phyloP scores from a whole-genome alignment of 2,113 vertebrate species.

The Pseudopodoces humilis region DNA sequence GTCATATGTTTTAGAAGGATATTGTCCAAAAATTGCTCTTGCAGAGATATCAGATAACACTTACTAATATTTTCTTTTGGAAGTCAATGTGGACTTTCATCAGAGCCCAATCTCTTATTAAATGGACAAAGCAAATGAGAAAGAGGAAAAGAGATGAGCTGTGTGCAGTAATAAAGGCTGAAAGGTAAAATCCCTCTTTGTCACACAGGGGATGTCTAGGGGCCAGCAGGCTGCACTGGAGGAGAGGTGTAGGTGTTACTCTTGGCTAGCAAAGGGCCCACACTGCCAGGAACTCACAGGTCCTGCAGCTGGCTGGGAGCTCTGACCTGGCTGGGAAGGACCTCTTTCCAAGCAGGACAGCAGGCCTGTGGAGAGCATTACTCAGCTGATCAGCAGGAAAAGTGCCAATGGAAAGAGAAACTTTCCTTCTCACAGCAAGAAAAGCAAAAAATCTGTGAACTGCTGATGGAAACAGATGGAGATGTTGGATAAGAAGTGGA shows the following conservation, averaged over 20 bases:
- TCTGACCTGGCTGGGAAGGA: conserved; percentile 7
- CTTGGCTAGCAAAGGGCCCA: conserved; percentile 3
- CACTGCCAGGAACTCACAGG: conserved; percentile 17
- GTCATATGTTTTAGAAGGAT: not conserved
- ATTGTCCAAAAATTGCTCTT: not conserved
- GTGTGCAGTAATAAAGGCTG: not conserved
- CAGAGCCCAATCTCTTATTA: not conserved
- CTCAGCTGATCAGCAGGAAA: conserved; percentile 52
- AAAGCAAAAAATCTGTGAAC: not conserved
- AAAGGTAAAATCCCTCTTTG: not conserved
- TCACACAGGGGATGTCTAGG: not conserved
- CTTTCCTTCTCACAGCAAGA: conserved; percentile 46
- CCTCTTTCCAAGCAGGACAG: conserved; percentile 53
- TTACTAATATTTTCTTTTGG: not conserved
- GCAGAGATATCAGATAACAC: not conserved
- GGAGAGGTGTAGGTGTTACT: conserved; percentile 37
- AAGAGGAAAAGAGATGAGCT: not conserved
- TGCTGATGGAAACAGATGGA: conserved; percentile 57
- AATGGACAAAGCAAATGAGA: not conserved
- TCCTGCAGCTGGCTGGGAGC: conserved; percentile 32
- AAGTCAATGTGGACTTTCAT: not conserved
- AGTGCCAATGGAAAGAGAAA: conserved; percentile 56
- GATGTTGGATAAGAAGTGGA: not conserved
- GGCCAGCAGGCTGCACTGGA: not conserved
- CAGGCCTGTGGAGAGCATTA: conserved; percentile 57